Evolutionary conservation across 2,797 vertebrate genomes (phyloP).

Genomic region (Coregonus ussuriensis): DNA sequence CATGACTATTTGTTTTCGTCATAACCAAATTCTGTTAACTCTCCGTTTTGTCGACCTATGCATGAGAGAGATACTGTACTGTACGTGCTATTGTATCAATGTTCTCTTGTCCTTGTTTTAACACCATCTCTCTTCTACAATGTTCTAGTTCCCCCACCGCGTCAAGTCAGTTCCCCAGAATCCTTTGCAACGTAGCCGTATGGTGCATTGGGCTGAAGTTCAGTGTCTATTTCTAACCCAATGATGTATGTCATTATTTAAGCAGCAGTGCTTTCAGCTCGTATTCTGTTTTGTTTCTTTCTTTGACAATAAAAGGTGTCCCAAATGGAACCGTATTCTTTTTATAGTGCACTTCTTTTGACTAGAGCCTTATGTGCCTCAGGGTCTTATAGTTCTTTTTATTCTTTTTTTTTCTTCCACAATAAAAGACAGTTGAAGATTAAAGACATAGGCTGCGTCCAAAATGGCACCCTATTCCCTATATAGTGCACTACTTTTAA

Average conservation of each 20-base stretch:
- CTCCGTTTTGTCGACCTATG: neutral
- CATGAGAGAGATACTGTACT: neutral
- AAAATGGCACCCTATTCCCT: neutral
- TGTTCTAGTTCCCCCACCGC: constrained; percentile 2
- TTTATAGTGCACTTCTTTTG: neutral
- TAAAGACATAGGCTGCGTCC: neutral
- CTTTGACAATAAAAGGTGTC: neutral
- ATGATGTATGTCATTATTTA: constrained; percentile 23
- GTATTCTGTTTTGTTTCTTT: neutral
- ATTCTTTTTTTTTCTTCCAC: neutral
- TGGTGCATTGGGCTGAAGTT: constrained; percentile 20
- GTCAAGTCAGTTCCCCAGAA: constrained; percentile 23
- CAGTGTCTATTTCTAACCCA: constrained; percentile 27
- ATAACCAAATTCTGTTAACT: neutral
- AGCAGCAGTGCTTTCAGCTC: neutral
- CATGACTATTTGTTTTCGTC: neutral
- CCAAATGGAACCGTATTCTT: neutral
- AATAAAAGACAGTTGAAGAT: neutral
- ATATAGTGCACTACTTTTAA: neutral
- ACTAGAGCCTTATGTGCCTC: neutral
- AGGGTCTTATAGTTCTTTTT: neutral
- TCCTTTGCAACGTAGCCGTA: constrained; percentile 25
- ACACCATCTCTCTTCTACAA: neutral
- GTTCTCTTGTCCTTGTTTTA: neutral
- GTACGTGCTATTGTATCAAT: neutral